Conservation (phyloP, 2,888 invertebrate species). For the Girardia tigrina region DNA sequence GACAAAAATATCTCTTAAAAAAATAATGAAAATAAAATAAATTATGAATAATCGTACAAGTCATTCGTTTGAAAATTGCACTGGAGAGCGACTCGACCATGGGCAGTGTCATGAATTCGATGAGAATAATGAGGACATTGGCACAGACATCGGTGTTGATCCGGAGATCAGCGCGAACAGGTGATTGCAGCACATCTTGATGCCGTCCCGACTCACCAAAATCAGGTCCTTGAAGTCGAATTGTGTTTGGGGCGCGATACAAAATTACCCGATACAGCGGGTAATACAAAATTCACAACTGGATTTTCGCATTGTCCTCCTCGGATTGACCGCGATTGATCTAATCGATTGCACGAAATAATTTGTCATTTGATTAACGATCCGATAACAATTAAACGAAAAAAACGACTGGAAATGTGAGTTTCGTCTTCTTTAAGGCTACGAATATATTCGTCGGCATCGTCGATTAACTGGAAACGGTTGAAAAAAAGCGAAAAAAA, state of each 20-base stretch:
- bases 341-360: neutral
- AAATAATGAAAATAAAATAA: no score
- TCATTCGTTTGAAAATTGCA: conserved; percentile 9
- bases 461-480: no score
- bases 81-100: neutral
- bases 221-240: neutral
- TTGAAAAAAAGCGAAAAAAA: neutral
- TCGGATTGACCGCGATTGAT: conserved; percentile 18
- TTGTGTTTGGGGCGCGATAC: neutral
- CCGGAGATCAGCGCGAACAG: neutral
- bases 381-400: no score
- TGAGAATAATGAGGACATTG: neutral
- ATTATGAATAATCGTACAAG: neutral
- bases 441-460: neutral
- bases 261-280: no score
- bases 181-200: neutral
- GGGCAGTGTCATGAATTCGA: neutral
- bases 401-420: neutral
- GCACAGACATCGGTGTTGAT: neutral
- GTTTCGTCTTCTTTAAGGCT: neutral
- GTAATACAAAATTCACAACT: conserved; percentile 4
- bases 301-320: neutral
- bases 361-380: no score
- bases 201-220: neutral
- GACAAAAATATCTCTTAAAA: no score